Conservation (phyloP, 2,888 invertebrate species). For the Azorinus chamasolen region DNA sequence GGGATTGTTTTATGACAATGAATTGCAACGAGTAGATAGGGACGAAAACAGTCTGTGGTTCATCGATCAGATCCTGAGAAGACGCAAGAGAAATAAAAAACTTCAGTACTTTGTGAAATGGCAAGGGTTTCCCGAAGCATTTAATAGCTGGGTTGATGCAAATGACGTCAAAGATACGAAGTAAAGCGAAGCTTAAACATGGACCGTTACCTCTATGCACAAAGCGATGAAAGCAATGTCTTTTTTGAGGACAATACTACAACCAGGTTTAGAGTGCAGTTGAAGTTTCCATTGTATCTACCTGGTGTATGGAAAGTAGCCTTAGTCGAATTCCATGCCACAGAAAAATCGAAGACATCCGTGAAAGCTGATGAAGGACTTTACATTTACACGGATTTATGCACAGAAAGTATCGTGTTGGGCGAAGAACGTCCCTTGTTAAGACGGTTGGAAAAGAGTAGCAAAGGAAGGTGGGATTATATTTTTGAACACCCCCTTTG, state of each 20-base stretch:
- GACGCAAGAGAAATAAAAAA: slow-evolving; percentile 40
- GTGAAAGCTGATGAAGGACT: neutral
- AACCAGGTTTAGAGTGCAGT: slow-evolving; percentile 17
- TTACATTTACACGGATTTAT: slow-evolving; percentile 15
- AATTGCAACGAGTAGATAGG: slow-evolving; percentile 46
- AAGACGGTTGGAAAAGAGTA: slow-evolving; percentile 15
- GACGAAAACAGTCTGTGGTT: slow-evolving; percentile 52
- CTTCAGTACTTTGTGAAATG: slow-evolving; percentile 38
- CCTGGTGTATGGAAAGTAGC: slow-evolving; percentile 29
- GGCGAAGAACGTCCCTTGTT: slow-evolving; percentile 20
- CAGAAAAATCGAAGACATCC: neutral
- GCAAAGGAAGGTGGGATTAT: slow-evolving; percentile 8
- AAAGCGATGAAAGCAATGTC: slow-evolving; percentile 16
- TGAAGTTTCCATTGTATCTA: slow-evolving; percentile 15
- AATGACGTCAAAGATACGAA: slow-evolving; percentile 36
- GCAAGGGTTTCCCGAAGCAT: too few relatives aligned
- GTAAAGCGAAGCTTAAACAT: slow-evolving; percentile 2
- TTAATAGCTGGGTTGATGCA: slow-evolving; percentile 53
- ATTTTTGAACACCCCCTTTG: slow-evolving; percentile 11
- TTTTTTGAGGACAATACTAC: slow-evolving; percentile 15
- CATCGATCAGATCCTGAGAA: slow-evolving; percentile 29
- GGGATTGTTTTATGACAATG: slow-evolving; percentile 35
- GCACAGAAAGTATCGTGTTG: slow-evolving; percentile 12
- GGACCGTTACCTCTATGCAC: slow-evolving; percentile 26
- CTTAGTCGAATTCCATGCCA: slow-evolving; percentile 12